phyloP scores from a whole-genome alignment of 2,888 invertebrate genomes.

The Trachelus troglodyta region DNA sequence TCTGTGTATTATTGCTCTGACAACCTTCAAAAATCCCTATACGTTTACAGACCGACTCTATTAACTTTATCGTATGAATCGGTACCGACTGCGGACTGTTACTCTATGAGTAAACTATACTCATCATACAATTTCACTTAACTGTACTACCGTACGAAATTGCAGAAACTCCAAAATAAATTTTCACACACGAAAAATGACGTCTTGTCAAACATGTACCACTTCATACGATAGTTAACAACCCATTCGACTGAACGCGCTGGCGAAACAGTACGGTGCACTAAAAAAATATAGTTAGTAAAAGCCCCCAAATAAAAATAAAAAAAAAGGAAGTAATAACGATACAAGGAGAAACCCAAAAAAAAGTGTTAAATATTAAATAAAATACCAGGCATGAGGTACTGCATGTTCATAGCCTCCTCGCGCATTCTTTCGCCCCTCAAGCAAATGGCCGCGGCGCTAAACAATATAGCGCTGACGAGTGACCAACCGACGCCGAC shows the following conservation, averaged over 20 bases:
- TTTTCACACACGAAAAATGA: neutral
- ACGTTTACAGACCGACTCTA: neutral
- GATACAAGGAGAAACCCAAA: constrained; percentile 44
- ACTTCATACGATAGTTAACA: neutral
- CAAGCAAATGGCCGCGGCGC: constrained; percentile 94
- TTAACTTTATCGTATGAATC: neutral
- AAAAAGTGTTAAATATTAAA: constrained; percentile 34
- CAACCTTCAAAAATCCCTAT: neutral
- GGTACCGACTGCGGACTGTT: neutral
- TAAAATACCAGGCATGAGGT: constrained; percentile 90
- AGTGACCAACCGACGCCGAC: constrained; percentile 93
- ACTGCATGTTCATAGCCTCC: constrained; percentile 97
- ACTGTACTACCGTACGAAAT: neutral
- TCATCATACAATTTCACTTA: neutral
- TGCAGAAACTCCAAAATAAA: neutral
- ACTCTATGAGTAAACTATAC: neutral
- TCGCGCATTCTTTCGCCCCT: constrained; percentile 93
- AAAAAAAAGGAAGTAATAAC: constrained; percentile 37
- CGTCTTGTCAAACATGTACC: neutral
- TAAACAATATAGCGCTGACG: constrained; percentile 91
- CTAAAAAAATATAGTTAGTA: neutral
- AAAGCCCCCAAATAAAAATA: constrained; percentile 11
- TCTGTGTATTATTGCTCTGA: too few relatives aligned
- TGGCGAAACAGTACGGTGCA: constrained; percentile 9
- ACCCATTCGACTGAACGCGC: neutral